Evolutionary conservation across 2,797 vertebrate species (phyloP).

Genomic region (Aulostomus chinensis): DNA sequence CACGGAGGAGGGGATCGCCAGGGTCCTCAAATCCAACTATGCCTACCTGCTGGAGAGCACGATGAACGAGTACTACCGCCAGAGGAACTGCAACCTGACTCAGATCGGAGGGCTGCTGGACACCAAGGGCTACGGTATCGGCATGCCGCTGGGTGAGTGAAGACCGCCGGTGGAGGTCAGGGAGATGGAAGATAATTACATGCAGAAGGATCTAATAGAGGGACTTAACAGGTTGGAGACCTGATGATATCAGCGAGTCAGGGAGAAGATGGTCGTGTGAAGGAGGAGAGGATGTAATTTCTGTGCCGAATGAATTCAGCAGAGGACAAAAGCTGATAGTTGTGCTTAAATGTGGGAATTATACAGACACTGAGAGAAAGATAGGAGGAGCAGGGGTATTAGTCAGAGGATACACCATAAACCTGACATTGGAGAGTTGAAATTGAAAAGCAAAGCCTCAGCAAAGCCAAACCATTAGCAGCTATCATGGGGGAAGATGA

Average conservation of each 20-base stretch:
- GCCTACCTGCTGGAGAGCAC: constrained; percentile 98
- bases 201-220: too few relatives aligned
- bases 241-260: neutral
- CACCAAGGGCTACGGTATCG: constrained; percentile 99
- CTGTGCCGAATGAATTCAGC: too few relatives aligned
- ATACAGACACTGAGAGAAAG: neutral
- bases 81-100: constrained; percentile 98
- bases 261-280: neutral
- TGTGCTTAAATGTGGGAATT: too few relatives aligned
- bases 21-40: constrained; percentile 98
- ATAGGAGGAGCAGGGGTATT: constrained; percentile 33
- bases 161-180: neutral
- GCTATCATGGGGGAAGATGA: constrained; percentile 32
- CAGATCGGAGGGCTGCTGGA: constrained; percentile 98
- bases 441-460: constrained; percentile 49
- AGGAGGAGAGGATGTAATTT: neutral
- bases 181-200: too few relatives aligned
- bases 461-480: constrained; percentile 44
- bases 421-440: constrained; percentile 34
- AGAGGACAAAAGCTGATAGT: too few relatives aligned
- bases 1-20: constrained; percentile 97
- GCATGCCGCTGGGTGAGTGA: constrained; percentile 95
- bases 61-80: constrained; percentile 98
- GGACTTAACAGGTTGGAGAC: neutral
- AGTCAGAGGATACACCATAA: constrained; percentile 38